Base-by-base conservation (phyloP, 2,113 vertebrate genomes). In the Cyphomyrus discorhynchus region DNA sequence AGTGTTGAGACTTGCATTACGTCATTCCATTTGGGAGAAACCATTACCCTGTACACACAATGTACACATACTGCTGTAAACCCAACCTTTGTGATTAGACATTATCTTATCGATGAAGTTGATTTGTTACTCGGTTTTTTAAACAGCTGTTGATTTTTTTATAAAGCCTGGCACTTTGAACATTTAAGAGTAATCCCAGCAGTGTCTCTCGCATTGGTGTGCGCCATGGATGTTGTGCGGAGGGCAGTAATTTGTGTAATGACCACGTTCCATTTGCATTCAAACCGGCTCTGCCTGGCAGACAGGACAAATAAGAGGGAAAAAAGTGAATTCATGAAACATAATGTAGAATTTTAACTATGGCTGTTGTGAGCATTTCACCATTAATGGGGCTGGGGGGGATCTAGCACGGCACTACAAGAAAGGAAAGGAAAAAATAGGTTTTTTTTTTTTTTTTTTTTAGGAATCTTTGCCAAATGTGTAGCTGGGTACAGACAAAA, bases 241-340 rank as follows among this genome's bases (percentile, higher is more conserved):
- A 89, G 91, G 90, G 19, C 93, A 91, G 90, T 92, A 93, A 95
- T 95, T 95, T 95, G 94, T 94, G 92, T 95, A 93, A 93, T 93
- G 94, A 91, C 94, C 95, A 95, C 93, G 24, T 35, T 3, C 11
- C 1, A 96, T 96, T 96, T 96, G 95, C 95, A 96, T 96, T 70
- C 47, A 85, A 91, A 90, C 89, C 77, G 62, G 66, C 91, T 90
- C 83, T 27, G 83, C 58, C 87, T 77, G 35, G 50, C 31, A 88
- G 77, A 90, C 89, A 91, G 89, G 86, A 85, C 90, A 93, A 50
- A 82, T 56, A 46, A 91, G 77, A 70, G 3, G 2, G 88, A 89
- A 89, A 58, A 92, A 84, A 21, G 45, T 47, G n/a, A 17, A 35
- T 87, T 10, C 17, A 17, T 87, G 52, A 70, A 90, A 91, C 88